Evolutionary conservation across 2,888 invertebrate genomes (phyloP).

Genomic region (Eubasilissa splendida): DNA sequence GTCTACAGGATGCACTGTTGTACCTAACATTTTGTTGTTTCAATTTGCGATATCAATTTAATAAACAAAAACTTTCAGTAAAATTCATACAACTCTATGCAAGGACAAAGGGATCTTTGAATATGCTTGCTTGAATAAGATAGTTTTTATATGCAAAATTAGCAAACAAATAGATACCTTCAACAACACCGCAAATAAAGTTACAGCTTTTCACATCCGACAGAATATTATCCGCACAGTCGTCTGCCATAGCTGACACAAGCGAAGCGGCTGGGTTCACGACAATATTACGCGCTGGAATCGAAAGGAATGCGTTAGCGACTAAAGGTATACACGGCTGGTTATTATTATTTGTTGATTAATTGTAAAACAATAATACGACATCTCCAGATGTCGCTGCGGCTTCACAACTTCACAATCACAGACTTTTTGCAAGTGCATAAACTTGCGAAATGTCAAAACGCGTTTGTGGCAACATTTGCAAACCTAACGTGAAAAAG

Average conservation of each 20-base stretch:
- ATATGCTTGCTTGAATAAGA: background rate
- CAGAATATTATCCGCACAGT: conserved; percentile 21
- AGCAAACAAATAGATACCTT: conserved; percentile 74
- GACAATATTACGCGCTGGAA: background rate
- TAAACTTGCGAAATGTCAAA: conserved; percentile 36
- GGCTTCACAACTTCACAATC: background rate
- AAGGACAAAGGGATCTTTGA: too few species aligned
- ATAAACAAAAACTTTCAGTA: too few species aligned
- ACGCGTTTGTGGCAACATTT: background rate
- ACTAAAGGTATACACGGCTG: background rate
- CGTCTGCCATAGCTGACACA: conserved; percentile 47
- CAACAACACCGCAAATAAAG: conserved; percentile 94
- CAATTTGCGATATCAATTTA: too few species aligned
- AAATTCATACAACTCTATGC: too few species aligned
- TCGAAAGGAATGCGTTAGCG: background rate
- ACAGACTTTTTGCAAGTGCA: conserved; percentile 25
- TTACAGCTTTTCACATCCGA: conserved; percentile 64
- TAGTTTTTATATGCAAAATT: background rate
- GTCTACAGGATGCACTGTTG: too few species aligned
- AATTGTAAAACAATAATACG: conserved; percentile 20
- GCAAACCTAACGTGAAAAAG: background rate
- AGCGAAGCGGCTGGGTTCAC: background rate
- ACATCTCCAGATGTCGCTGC: conserved; percentile 31
- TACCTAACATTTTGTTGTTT: too few species aligned
- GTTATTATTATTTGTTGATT: conserved; percentile 25